Base-by-base conservation (phyloP, 2,113 vertebrate genomes). In the Scortum barcoo region DNA sequence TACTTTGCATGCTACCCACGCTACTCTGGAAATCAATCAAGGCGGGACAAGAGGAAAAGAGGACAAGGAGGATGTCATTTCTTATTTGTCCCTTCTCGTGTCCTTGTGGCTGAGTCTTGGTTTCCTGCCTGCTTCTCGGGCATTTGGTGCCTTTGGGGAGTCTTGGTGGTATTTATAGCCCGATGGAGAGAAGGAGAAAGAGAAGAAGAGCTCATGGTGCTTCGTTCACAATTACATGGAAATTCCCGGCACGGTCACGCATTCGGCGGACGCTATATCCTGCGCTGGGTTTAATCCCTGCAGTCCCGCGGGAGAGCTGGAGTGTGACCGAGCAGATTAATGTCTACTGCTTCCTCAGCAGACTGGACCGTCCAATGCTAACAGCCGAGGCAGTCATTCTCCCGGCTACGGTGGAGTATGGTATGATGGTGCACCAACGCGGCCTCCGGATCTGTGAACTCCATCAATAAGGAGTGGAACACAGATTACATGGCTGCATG, bases 251-350 rank as follows among this genome's bases (percentile, higher is more conserved):
- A 87, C 67, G 82, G 94, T 93, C 93, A 94, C 88, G 91, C 93
- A 85, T 92, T 92, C 78, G 63, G 79, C 50, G 86, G 85, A 93
- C 80, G 86, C 88, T 85, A 78, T 87, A 89, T 93, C 90, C 91
- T 83, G 82, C 67, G 79, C 88, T n/a, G 78, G 88, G 81, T 90
- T 92, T 94, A 94, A 94, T 95, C 93, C 93, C 85, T 48, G 56
- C 84, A 70, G 87, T 92, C 91, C 92, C 22, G 36, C 71, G 75
- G 90, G 93, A 93, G 85, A 91, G 89, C 88, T 46, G 67, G 80
- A 90, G 93, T 88, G 94, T 93, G 94, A 95, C 94, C 81, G 84
- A 94, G 88, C 90, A 91, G 92, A 94, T 95, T 95, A 95, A 65
- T 46, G 81, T 86, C 86, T 62, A 81, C 83, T 92, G 92, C 94